A percentile compares a stretch with the other conserved stretches of the same genome.
phyloP scores from a whole-genome alignment of 1,140 invertebrate genomes.

The Drosophila tani region DNA sequence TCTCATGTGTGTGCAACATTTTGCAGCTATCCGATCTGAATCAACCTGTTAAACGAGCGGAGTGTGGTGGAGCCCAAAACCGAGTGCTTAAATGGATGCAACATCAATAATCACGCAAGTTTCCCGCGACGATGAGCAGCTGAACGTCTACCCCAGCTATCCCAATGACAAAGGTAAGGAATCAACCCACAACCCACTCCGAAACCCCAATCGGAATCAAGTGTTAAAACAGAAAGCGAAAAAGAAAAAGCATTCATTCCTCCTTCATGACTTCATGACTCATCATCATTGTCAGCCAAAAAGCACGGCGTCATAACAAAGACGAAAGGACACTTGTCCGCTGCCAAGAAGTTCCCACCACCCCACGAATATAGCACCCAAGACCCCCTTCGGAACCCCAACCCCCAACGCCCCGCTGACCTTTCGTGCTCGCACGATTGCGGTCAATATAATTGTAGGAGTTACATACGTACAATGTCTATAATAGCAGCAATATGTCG shows the following conservation, averaged over 20 bases:
- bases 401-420: conserved; percentile 42
- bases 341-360: conserved; percentile 37
- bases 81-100: conserved; percentile 96
- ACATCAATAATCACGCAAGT: conserved; percentile 99
- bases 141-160: conserved; percentile 95
- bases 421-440: conserved; percentile 41
- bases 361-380: conserved; percentile 26
- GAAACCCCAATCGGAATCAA: not conserved
- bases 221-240: conserved; percentile 14
- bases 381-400: conserved; percentile 10
- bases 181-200: not conserved
- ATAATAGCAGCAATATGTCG: conserved; percentile 2
- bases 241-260: conserved; percentile 7
- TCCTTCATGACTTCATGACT: conserved; percentile 52
- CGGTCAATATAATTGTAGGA: conserved; percentile 48
- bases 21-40: conserved; percentile 50
- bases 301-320: conserved; percentile 74
- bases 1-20: conserved; percentile 63
- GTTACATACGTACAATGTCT: conserved; percentile 14
- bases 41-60: conserved; percentile 46
- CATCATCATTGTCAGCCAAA: conserved; percentile 45
- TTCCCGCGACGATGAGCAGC: conserved; percentile 97
- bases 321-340: conserved; percentile 70
- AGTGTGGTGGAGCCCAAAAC: conserved; percentile 33
- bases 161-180: conserved; percentile 94